Percentiles rank a stretch among this genome's conserved stretches.
These are phyloP conservation scores for Incurvaria masculella DNA, from an alignment of 2,888 invertebrate genomes.

Conservation along the genomic window DNA sequence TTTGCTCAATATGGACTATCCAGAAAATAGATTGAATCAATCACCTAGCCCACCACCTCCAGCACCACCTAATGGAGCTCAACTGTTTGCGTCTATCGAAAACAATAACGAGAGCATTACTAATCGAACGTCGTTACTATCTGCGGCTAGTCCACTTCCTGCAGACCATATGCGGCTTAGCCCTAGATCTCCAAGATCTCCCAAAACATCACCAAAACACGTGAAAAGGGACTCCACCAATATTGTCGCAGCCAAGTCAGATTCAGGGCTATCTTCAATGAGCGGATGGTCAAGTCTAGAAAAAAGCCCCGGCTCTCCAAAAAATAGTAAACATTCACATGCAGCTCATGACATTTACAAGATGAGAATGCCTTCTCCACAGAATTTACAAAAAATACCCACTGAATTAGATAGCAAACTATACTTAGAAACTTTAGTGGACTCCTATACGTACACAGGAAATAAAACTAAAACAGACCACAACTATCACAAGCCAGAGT, in stretches of 20 bases:
- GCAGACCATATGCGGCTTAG: conserved; percentile 57
- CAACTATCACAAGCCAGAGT: conserved; percentile 27
- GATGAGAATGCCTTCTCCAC: conserved; percentile 39
- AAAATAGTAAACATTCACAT: conserved; percentile 48
- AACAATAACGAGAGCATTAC: conserved; percentile 32
- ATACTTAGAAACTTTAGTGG: conserved; percentile 56
- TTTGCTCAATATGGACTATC: conserved; percentile 44
- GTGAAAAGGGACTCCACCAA: conserved; percentile 57
- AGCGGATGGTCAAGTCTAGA: conserved; percentile 84
- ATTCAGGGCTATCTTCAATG: conserved; percentile 84
- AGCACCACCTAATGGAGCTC: conserved; percentile 66
- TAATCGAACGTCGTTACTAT: conserved; percentile 32
- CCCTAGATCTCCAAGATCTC: conserved; percentile 71
- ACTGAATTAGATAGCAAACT: conserved; percentile 45
- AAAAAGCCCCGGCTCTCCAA: conserved; percentile 81
- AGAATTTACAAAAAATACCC: conserved; percentile 34
- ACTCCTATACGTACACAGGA: conserved; percentile 42
- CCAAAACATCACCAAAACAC: conserved; percentile 68
- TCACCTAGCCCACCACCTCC: conserved; percentile 80
- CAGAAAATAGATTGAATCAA: conserved; percentile 43
- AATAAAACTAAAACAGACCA: conserved; percentile 34
- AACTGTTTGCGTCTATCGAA: conserved; percentile 44
- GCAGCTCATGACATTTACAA: conserved; percentile 40
- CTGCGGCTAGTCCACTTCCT: conserved; percentile 28
- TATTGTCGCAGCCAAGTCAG: conserved; percentile 75